phyloP scores from a whole-genome alignment of 1,140 invertebrate genomes.

The Dendrolimus punctatus region DNA sequence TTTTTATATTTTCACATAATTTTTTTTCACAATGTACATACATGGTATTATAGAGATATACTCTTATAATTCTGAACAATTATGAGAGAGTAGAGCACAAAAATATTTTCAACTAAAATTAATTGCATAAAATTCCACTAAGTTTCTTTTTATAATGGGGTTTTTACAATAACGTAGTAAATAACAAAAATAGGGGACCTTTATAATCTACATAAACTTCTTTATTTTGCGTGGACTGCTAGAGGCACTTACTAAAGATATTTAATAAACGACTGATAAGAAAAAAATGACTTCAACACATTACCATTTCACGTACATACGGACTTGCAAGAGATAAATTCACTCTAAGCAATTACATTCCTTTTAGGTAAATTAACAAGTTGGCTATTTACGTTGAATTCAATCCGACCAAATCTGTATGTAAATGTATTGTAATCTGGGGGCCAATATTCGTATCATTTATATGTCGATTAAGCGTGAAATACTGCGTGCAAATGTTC shows the following conservation, averaged over 20 bases:
- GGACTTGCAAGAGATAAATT: conserved; percentile 35
- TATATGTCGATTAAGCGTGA: conserved; percentile 59
- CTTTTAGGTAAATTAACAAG: conserved; percentile 69
- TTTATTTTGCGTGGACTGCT: no score
- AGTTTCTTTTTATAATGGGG: no score
- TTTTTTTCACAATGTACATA: no score
- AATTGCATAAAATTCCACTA: no score
- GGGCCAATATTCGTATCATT: conserved; percentile 61
- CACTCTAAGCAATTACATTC: conserved; percentile 56
- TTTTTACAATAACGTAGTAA: no score
- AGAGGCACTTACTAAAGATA: not conserved
- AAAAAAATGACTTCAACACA: conserved; percentile 1
- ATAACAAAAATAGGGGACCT: no score
- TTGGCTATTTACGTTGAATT: conserved; percentile 48
- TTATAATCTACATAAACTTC: no score
- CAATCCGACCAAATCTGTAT: conserved; percentile 66
- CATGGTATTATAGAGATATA: no score
- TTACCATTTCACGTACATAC: conserved; percentile 12
- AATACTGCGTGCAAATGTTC: conserved; percentile 11
- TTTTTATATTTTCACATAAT: no score
- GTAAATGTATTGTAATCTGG: conserved; percentile 67
- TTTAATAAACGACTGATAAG: not conserved
- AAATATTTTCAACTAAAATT: no score
- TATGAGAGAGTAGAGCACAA: no score
- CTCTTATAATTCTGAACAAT: no score